phyloP scores from a whole-genome alignment of 2,888 invertebrate species.

The Poecilobothrus nobilitatus region DNA sequence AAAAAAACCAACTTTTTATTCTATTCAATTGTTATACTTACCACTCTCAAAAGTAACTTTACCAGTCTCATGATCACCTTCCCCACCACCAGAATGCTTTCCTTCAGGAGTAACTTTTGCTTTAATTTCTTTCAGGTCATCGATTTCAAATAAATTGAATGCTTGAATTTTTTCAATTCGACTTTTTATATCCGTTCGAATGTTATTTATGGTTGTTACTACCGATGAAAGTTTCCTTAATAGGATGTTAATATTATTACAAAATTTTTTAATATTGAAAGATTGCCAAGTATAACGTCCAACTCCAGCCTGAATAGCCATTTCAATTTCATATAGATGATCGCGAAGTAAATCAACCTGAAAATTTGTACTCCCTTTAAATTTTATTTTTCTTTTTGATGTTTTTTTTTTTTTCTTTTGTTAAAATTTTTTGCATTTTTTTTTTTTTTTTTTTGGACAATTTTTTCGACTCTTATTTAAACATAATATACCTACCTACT shows the following conservation, averaged over 20 bases:
- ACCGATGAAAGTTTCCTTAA: conserved; percentile 55
- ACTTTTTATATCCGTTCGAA: conserved; percentile 53
- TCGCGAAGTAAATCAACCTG: conserved; percentile 59
- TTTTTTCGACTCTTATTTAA: neutral
- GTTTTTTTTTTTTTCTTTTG: neutral
- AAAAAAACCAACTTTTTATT: neutral
- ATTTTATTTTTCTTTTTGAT: neutral
- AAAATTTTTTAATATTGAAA: conserved; percentile 68
- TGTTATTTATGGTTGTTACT: conserved; percentile 60
- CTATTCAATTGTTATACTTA: neutral
- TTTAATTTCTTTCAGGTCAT: conserved; percentile 19
- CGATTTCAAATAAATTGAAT: conserved; percentile 47
- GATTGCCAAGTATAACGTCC: conserved; percentile 81
- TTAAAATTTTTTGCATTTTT: neutral
- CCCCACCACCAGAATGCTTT: no score
- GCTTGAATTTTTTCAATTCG: conserved; percentile 50
- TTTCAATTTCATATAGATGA: conserved; percentile 62
- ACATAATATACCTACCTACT: no score
- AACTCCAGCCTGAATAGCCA: conserved; percentile 69
- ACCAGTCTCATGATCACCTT: no score
- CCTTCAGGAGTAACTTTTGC: neutral
- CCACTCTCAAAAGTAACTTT: neutral
- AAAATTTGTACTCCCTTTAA: conserved; percentile 20
- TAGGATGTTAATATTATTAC: conserved; percentile 50
- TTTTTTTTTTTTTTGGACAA: neutral